Evolutionary conservation across 1,140 invertebrate species (phyloP).

Genomic region (Pseudomyrmex cubaensis): DNA sequence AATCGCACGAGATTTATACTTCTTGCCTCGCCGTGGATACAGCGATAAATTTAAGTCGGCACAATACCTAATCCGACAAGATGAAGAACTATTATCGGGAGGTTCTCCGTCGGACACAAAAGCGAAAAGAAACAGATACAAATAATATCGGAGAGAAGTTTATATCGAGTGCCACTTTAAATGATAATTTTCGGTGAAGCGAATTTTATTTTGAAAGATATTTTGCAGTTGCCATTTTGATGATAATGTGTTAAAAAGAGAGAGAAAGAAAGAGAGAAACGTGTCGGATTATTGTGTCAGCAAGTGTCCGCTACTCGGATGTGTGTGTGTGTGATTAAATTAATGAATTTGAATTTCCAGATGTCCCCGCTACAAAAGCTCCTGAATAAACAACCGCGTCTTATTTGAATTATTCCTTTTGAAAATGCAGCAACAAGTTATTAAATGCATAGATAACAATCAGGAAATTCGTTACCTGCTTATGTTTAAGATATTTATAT

Average conservation of each 20-base stretch:
- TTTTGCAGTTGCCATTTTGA: constrained; percentile 49
- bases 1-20: constrained; percentile 48
- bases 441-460: constrained; percentile 36
- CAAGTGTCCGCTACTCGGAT: background rate
- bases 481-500: constrained; percentile 9
- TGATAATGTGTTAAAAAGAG: constrained; percentile 53
- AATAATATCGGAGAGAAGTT: constrained; percentile 51
- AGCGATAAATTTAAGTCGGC: constrained; percentile 47
- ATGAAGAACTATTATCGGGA: constrained; percentile 48
- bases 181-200: constrained; percentile 63
- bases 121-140: constrained; percentile 23
- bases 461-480: constrained; percentile 21
- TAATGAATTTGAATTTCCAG: background rate
- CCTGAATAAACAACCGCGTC: background rate
- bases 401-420: background rate
- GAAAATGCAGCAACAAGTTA: constrained; percentile 30
- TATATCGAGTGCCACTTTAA: constrained; percentile 67
- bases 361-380: background rate
- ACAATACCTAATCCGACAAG: constrained; percentile 52
- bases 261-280: background rate
- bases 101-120: background rate
- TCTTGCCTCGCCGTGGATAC: background rate
- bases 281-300: background rate
- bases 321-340: background rate
- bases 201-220: background rate